A percentile compares a stretch with the other conserved stretches of the same genome.
Evolutionary conservation across 2,113 vertebrate species (phyloP).

Genomic region (Tautogolabrus adspersus): DNA sequence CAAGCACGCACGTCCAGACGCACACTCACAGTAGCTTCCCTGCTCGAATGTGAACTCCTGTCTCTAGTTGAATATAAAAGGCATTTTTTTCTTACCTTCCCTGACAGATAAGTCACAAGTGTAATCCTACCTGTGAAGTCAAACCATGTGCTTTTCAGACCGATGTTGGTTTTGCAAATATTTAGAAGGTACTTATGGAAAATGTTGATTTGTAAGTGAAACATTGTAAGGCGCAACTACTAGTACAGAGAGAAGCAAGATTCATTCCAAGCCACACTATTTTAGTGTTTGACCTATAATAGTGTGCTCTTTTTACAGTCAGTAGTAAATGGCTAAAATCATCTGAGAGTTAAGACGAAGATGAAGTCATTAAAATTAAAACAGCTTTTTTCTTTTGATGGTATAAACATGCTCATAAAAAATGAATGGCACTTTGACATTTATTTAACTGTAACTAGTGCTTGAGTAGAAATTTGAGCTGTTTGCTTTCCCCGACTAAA

Average conservation of each 20-base stretch:
- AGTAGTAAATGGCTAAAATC: not conserved
- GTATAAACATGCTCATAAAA: not conserved
- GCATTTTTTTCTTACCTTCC: constrained; percentile 47
- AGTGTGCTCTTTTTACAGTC: not conserved
- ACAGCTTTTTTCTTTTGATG: not conserved
- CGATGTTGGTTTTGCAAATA: constrained; percentile 36
- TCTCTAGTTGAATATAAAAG: constrained; percentile 69
- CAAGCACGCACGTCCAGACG: constrained; percentile 6
- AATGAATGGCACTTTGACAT: not conserved
- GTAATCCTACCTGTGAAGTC: constrained; percentile 52
- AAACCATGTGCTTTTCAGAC: constrained; percentile 58
- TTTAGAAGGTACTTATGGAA: not conserved
- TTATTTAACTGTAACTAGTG: not conserved
- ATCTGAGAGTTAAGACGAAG: constrained; percentile 46
- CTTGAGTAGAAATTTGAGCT: not conserved
- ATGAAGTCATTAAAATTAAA: constrained; percentile 20
- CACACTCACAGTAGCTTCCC: constrained; percentile 51
- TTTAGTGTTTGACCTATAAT: not conserved
- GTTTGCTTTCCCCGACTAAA: not conserved
- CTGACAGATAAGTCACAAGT: constrained; percentile 50
- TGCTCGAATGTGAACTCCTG: constrained; percentile 60
- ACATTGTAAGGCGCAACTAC: not conserved
- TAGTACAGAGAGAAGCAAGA: not conserved
- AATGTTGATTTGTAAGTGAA: constrained; percentile 2
- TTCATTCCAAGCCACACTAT: not conserved